Base-by-base conservation (phyloP, 2,113 vertebrate species). In the Pseudopipra pipra region DNA sequence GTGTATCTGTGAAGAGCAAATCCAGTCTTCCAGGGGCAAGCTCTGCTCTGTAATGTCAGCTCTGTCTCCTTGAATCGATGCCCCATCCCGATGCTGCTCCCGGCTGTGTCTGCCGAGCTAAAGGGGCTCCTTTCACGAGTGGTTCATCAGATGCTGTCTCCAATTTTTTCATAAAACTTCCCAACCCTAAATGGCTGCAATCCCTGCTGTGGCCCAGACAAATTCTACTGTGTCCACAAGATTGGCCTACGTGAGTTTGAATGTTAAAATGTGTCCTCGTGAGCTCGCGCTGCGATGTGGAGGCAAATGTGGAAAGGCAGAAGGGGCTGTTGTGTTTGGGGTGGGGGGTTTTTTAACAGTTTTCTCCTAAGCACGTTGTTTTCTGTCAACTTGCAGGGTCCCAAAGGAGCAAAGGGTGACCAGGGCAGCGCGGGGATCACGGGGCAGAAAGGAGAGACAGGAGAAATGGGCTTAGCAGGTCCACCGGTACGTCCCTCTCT, bases 391-490 rank as follows among this genome's bases (percentile, higher is more conserved):
- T 94, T 67, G 27, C 90, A 99, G 99, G 99, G 99, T 91, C 95
- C 97, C 65, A 98, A 98, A 97, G 99, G 99, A 89, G 97, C 97
- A 3, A 97, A 98, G 68, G 99, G 99, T 79, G 98, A 98, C 61
- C 95, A 87, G 16, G 99, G 99, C 93, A 98, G 96, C 17, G 24
- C 79, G 2, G 99, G 99, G 21, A 96, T 95, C 11, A 76, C 52
- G 3, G 99, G 99, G 72, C 98, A 98, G 91, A 99, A 98, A 96
- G 99, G 99, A 76, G 99, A 99, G 77, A 97, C 90, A 0, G 98
- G 98, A 74, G 98, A 98, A 93, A 98, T 98, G 98, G 99, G 99
- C 27, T 97, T 98, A 14, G 97, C 97, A 3, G 99, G 99, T 6
- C 98, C 98, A 43, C 92, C 98, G 95, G 99, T 99, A 97, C 7